These are phyloP conservation scores for Caenorhabditis remanei DNA, from an alignment of 1,140 invertebrate species.

Conservation along the genomic window DNA sequence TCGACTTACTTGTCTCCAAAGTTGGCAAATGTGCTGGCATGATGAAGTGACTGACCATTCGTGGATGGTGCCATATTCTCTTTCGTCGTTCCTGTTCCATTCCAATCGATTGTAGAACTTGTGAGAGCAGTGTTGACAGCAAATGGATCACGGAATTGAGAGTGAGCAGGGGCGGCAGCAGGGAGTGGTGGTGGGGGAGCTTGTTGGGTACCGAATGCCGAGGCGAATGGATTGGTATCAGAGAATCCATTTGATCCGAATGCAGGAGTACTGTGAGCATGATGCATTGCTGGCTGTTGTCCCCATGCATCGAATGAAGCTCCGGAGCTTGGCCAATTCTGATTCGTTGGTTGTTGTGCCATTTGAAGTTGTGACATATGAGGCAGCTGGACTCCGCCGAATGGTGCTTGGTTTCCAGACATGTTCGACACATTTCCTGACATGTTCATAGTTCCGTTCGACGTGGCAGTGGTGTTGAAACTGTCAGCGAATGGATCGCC, in stretches of 20 bases:
- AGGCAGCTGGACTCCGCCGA: conserved; percentile 15
- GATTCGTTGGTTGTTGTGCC: background rate
- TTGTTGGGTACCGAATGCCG: background rate
- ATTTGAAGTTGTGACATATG: background rate
- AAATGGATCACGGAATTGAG: conserved; percentile 57
- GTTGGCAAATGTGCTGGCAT: conserved; percentile 54
- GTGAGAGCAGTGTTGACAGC: background rate
- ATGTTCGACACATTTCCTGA: background rate
- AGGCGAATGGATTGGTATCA: conserved; percentile 61
- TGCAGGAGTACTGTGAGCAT: conserved; percentile 1
- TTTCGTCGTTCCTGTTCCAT: conserved; percentile 40
- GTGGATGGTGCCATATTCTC: conserved; percentile 61
- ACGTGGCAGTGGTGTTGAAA: conserved; percentile 38
- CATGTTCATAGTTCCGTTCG: conserved; percentile 15
- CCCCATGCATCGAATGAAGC: background rate
- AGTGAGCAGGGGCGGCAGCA: conserved; percentile 8
- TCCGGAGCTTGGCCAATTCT: conserved; percentile 5
- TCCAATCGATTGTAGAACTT: background rate
- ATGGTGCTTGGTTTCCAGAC: background rate
- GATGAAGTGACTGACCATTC: conserved; percentile 64
- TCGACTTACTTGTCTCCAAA: conserved; percentile 53
- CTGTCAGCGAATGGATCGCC: conserved; percentile 68
- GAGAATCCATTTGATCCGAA: conserved; percentile 29
- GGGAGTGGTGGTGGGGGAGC: conserved; percentile 3
- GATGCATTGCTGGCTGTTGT: conserved; percentile 17